Evolutionary conservation across 2,797 vertebrate species (phyloP), one percentile per base, ranked within the genome.

Genomic region (Podarcis siculus): DNA sequence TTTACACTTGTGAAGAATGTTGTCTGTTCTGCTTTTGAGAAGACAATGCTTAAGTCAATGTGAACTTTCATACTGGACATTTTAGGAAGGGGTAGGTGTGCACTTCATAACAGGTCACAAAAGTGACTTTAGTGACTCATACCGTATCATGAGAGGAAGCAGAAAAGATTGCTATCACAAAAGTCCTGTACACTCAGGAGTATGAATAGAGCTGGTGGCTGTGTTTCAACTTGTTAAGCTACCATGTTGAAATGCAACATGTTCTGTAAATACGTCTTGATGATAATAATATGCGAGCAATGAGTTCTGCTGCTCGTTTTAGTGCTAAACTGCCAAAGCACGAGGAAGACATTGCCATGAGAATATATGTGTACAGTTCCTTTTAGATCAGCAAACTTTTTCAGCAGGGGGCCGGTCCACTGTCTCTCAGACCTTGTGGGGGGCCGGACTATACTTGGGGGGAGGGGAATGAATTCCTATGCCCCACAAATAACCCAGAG

Each of bases 201-300:
- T 3, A 72, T 55, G 45, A 71, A 72, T 30, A 39, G 23, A 84
- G 12, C 42, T 75, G 32, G 71, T 30, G 27, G 4, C 35, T 85
- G 72, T 76, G 83, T 73, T 85, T 77, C 35, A 42, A 85, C 71
- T 75, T 75, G 83, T 66, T 77, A 15, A 85, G 17, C 27, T n/a
- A 66, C 64, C 23, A 37, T n/a, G 6, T 45, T 85, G 73, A 85
- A 85, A 61, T 42, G 37, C 55, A 84, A 39, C 49, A 35, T 5
- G 12, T 35, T 58, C 49, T 58, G n/a, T 64, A 23, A 15, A 73
- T 58, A 61, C 8, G 61, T 45, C 7, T 75, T 75, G 17, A 13
- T 83, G 45, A 32, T 61, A 85, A 39, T 35, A 76, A 64, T 64
- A 78, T n/a, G 45, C 42, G 45, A 64, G 15, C 8, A 30, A 66